These are phyloP conservation scores for Cataglyphis hispanica DNA, from an alignment of 1,140 invertebrate genomes.

Conservation along the genomic window DNA sequence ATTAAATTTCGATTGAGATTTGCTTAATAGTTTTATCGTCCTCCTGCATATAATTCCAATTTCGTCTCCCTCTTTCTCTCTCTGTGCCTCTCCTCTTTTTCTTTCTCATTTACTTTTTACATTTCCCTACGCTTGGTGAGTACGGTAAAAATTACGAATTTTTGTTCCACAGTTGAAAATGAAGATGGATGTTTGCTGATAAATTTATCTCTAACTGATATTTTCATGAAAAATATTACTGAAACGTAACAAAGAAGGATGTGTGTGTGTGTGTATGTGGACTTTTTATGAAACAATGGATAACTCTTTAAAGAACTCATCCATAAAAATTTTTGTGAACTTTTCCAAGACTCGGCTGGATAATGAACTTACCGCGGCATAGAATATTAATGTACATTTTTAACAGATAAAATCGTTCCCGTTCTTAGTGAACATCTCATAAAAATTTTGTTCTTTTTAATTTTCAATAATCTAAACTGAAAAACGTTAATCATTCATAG, in stretches of 20 bases:
- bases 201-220: conserved; percentile 57
- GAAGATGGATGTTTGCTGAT: conserved; percentile 54
- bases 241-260: conserved; percentile 38
- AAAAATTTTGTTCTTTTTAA: not conserved
- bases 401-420: conserved; percentile 19
- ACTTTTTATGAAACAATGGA: conserved; percentile 32
- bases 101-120: conserved; percentile 41
- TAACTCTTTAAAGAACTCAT: conserved; percentile 25
- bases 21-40: conserved; percentile 60
- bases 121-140: not conserved
- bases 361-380: conserved; percentile 31
- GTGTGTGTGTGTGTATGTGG: not conserved
- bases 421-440: not conserved
- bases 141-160: conserved; percentile 42
- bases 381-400: conserved; percentile 18
- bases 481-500: not conserved
- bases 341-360: not conserved
- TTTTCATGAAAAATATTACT: conserved; percentile 36
- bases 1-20: conserved; percentile 62
- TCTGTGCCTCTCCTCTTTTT: not conserved
- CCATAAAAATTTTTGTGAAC: conserved; percentile 33
- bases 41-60: conserved; percentile 34
- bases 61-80: conserved; percentile 10
- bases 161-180: conserved; percentile 28
- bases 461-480: conserved; percentile 12